These are phyloP conservation scores for Stenodera caucasica DNA, from an alignment of 2,888 invertebrate species.

Conservation along the genomic window DNA sequence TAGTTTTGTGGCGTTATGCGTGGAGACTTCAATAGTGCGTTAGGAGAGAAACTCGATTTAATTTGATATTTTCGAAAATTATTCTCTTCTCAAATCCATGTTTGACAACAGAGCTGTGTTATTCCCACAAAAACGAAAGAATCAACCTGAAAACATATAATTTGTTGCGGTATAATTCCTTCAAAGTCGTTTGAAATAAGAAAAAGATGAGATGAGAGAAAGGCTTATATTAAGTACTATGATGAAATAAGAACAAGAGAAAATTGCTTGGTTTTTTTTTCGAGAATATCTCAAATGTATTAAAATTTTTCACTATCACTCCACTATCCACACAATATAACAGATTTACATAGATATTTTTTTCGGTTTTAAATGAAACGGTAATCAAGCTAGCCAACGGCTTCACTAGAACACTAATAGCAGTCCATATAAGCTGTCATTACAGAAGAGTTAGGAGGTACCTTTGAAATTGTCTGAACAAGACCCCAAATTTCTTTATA, in stretches of 20 bases:
- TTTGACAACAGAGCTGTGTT: background rate
- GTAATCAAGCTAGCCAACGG: constrained; percentile 23
- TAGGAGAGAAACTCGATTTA: background rate
- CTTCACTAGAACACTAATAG: constrained; percentile 19
- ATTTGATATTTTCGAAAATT: background rate
- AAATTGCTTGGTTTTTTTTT: no score
- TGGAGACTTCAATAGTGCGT: constrained; percentile 7
- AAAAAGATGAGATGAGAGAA: constrained; percentile 1
- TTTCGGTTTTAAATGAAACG: constrained; percentile 1
- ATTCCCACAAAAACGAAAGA: constrained; percentile 6
- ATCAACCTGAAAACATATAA: constrained; percentile 9
- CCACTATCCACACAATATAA: background rate
- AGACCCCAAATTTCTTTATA: constrained; percentile 54
- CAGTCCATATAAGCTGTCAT: constrained; percentile 46
- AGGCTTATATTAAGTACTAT: background rate
- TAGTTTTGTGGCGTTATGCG: background rate
- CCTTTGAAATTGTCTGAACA: constrained; percentile 44
- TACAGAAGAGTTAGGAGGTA: constrained; percentile 53
- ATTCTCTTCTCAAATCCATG: background rate
- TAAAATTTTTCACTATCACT: background rate
- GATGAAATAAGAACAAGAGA: background rate
- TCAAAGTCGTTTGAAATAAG: constrained; percentile 1
- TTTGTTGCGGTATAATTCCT: constrained; percentile 12
- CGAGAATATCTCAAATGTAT: no score
- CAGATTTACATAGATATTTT: constrained; percentile 23